These are phyloP conservation scores for Heliconius nattereri DNA, from an alignment of 1,140 invertebrate genomes.

Conservation along the genomic window DNA sequence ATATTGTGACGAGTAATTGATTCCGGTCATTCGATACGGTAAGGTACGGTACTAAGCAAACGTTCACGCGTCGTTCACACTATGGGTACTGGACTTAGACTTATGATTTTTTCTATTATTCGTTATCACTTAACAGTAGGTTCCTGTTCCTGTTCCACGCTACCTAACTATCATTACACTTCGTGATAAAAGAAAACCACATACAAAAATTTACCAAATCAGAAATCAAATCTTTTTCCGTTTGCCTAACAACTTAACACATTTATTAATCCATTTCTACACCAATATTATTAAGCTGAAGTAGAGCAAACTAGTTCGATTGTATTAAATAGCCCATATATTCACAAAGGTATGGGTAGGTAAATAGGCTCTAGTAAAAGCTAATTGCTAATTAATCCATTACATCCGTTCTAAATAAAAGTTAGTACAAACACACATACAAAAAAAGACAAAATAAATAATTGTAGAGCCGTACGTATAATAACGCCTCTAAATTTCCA, in stretches of 20 bases:
- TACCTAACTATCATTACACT: no score
- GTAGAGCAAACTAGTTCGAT: no score
- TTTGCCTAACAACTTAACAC: no score
- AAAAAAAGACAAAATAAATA: constrained; percentile 53
- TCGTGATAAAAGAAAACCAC: no score
- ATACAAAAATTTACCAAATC: no score
- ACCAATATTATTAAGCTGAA: no score
- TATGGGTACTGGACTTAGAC: not conserved
- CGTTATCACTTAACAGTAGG: not conserved
- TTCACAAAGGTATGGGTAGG: no score
- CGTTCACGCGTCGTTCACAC: not conserved
- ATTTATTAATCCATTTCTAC: no score
- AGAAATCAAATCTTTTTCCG: no score
- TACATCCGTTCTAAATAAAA: not conserved
- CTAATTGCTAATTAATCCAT: not conserved
- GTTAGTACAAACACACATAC: constrained; percentile 44
- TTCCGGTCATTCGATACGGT: not conserved
- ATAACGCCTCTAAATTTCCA: constrained; percentile 64
- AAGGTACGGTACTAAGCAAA: not conserved
- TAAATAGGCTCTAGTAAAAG: no score
- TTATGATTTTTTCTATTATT: not conserved
- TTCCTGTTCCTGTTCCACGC: no score
- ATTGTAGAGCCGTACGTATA: constrained; percentile 58
- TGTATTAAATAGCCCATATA: no score
- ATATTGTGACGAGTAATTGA: constrained; percentile 10